Base-by-base conservation (phyloP, 35 echinoderm and acorn worm genomes). In the Ophiothrix spiculata region DNA sequence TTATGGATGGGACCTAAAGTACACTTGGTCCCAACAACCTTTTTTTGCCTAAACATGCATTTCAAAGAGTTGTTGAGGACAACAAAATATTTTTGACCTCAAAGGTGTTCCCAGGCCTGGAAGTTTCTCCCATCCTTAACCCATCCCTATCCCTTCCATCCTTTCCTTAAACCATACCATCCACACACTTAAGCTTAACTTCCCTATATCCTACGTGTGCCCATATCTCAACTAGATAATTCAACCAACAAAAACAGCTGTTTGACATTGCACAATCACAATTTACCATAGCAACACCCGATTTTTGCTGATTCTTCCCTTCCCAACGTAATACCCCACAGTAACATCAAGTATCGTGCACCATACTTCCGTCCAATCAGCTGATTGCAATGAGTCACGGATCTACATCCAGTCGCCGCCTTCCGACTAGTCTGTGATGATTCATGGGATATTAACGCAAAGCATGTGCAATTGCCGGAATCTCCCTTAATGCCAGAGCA, bases 291-390 rank as follows among this genome's bases (percentile, higher is more conserved):
- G 42, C 42, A 49, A 49, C 6, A 49, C 6, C 42, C 6, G 6
- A 10, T 49, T 6, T 49, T 19, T 49, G 42, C 19, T 6, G 6
- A 19, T 19, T 49, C 60, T n/a, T 69, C 16, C 60, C 17, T 15
- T 12, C 1, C 16, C 60, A 25, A 28, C 60, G 3, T 15, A 12
- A 69, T 69, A 69, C 60, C 29, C 16, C 60, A 69, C 60, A 69
- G 60, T 69, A 69, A 69, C 60, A 69, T 69, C 60, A 69, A 69
- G 60, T 69, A 28, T 69, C 60, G 60, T 69, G 60, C 60, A 69
- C 60, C 60, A n/a, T 69, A 28, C 25, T 69, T 69, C 60, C 60
- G 10, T 69, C 4, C 60, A 69, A 69, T 69, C 60, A 69, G 60
- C 60, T 69, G 60, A 69, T 69, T 15, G 60, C 60, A 69, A 25